Percentiles rank a stretch among this genome's conserved stretches.
These are phyloP conservation scores for Pachypeltis micranthus DNA, from an alignment of 1,140 invertebrate genomes.

Conservation along the genomic window DNA sequence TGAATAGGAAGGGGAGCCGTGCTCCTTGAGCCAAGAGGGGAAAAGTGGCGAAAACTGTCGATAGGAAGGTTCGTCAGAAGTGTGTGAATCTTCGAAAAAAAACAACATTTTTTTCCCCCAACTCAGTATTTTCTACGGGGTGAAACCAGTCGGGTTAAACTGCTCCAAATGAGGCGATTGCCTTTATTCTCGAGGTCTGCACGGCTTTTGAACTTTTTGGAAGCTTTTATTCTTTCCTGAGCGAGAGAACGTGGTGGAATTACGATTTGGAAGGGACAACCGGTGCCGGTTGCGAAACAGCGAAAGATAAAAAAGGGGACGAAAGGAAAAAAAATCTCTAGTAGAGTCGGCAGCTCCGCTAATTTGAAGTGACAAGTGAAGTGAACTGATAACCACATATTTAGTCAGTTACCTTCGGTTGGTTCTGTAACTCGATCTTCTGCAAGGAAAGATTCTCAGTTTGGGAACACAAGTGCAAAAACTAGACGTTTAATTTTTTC, in stretches of 20 bases:
- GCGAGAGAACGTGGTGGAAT: neutral
- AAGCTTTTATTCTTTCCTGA: neutral
- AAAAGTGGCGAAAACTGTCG: neutral
- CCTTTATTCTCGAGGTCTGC: constrained; percentile 20
- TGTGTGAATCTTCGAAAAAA: neutral
- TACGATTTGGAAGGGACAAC: no score
- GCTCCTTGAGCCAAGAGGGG: neutral
- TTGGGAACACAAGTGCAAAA: no score
- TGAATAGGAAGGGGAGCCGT: constrained; percentile 2
- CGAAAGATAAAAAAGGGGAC: neutral
- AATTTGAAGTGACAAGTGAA: constrained; percentile 11
- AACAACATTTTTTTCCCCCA: neutral
- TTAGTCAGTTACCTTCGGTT: constrained; percentile 12
- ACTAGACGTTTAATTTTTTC: no score
- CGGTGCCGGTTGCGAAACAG: no score
- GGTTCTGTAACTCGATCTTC: no score
- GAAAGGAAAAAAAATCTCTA: neutral
- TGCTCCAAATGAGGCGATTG: constrained; percentile 23
- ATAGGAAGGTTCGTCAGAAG: neutral
- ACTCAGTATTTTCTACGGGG: constrained; percentile 18
- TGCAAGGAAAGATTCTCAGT: no score
- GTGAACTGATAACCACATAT: constrained; percentile 12
- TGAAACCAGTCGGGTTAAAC: constrained; percentile 24
- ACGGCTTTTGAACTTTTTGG: constrained; percentile 21
- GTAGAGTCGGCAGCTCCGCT: no score